These are phyloP conservation scores for Cryptophagus acutangulus DNA, from an alignment of 2,888 invertebrate species.

Conservation along the genomic window DNA sequence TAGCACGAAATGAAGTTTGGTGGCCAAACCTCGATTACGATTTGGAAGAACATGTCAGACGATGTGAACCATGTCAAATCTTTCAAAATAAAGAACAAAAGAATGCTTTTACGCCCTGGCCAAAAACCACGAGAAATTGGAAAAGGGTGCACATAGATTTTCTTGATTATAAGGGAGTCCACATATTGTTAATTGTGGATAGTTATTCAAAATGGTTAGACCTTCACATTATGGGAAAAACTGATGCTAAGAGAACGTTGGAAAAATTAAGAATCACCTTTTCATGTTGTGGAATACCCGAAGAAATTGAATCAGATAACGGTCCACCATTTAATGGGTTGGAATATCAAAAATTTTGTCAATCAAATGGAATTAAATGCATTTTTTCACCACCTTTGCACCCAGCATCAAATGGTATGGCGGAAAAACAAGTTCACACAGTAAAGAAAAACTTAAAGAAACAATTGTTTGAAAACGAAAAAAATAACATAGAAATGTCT, in stretches of 20 bases:
- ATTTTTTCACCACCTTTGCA: constrained; percentile 25
- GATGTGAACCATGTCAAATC: constrained; percentile 21
- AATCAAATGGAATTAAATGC: constrained; percentile 26
- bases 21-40: constrained; percentile 21
- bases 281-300: constrained; percentile 23
- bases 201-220: constrained; percentile 26
- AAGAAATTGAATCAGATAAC: constrained; percentile 25
- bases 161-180: no score
- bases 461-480: constrained; percentile 8
- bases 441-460: constrained; percentile 22
- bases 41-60: constrained; percentile 20
- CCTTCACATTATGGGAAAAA: constrained; percentile 24
- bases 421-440: constrained; percentile 24
- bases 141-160: constrained; percentile 20
- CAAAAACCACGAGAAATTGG: constrained; percentile 17
- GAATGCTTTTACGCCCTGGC: constrained; percentile 16
- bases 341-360: constrained; percentile 24
- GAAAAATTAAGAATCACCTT: constrained; percentile 20
- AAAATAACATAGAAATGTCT: constrained; percentile 1
- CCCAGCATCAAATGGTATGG: constrained; percentile 24
- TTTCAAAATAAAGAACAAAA: constrained; percentile 19
- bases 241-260: constrained; percentile 18
- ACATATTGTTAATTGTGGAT: constrained; percentile 23
- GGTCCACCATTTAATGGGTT: constrained; percentile 25
- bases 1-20: constrained; percentile 22